Evolutionary conservation across 2,888 invertebrate species (phyloP), one percentile per base, ranked within the genome.

Genomic region (Folsomia manolachei): DNA sequence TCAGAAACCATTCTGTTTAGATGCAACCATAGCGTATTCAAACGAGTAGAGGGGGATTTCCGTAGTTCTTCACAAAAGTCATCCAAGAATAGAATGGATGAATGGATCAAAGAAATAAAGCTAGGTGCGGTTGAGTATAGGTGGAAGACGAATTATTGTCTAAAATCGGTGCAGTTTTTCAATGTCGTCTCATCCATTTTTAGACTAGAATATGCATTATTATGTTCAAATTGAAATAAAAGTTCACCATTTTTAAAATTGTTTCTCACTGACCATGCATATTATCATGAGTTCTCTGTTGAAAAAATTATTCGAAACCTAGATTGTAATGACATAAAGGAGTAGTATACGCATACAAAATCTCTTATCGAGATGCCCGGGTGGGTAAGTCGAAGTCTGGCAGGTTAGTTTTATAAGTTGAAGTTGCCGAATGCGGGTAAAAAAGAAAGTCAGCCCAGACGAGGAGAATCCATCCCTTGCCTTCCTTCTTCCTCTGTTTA

Each of bases 61-160:
- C 11, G 4, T 19, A 14, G 21, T 19, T 7, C n/a, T n/a, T 21
- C 7, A 56, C 18, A 56, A 21, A 56, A 56, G 18, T 7, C 4
- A 56, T 56, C 56, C 56, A 7, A 56, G 56, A 56, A 56, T 56
- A 56, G 56, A 56, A n/a, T 56, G 56, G n/a, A 14, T 56, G 7
- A 56, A 56, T 56, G 21, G n/a, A 56, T 39, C 7, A 39, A 39
- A 39, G 39, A 39, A 39, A 4, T 14, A n/a, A n/a, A 39, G 39
- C 39, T 14, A 39, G 4, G 39, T n/a, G n/a, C n/a, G n/a, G n/a
- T n/a, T n/a, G n/a, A n/a, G n/a, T n/a, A n/a, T n/a, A n/a, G n/a
- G n/a, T n/a, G n/a, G n/a, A n/a, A n/a, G n/a, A n/a, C n/a, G n/a
- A n/a, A n/a, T n/a, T n/a, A n/a, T n/a, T n/a, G n/a, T n/a, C n/a